phyloP scores from a whole-genome alignment of 2,797 vertebrate species.

The Poecilia wingei region DNA sequence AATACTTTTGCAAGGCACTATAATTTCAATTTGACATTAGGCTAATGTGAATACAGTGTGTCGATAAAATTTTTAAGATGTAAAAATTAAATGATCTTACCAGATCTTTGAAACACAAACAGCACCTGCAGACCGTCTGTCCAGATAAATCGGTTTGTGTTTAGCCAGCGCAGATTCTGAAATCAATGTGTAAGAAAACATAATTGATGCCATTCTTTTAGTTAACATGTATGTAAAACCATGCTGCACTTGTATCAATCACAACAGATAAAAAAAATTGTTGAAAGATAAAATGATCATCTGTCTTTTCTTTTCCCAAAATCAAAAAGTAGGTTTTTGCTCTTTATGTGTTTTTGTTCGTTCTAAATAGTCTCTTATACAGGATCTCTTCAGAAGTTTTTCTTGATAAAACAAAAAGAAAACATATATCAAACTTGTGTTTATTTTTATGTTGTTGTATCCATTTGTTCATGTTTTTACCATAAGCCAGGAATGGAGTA shows the following conservation, averaged over 20 bases:
- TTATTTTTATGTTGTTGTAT: neutral
- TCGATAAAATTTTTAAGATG: conserved; percentile 1
- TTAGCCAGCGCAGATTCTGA: conserved; percentile 91
- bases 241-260: neutral
- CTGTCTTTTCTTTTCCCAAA: neutral
- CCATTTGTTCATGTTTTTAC: conserved; percentile 53
- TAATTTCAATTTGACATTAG: neutral
- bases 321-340: neutral
- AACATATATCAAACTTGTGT: neutral
- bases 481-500: conserved; percentile 91
- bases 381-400: neutral
- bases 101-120: conserved; percentile 89
- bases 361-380: neutral
- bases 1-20: neutral
- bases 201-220: neutral
- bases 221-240: neutral
- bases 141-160: conserved; percentile 85
- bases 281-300: neutral
- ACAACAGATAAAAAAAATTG: neutral
- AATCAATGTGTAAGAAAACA: conserved; percentile 17
- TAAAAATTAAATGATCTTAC: conserved; percentile 73
- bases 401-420: neutral
- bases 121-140: conserved; percentile 89
- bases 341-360: neutral
- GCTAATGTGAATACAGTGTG: neutral